Evolutionary conservation across 2,797 vertebrate genomes (phyloP).

Genomic region (Erethizon dorsatum): DNA sequence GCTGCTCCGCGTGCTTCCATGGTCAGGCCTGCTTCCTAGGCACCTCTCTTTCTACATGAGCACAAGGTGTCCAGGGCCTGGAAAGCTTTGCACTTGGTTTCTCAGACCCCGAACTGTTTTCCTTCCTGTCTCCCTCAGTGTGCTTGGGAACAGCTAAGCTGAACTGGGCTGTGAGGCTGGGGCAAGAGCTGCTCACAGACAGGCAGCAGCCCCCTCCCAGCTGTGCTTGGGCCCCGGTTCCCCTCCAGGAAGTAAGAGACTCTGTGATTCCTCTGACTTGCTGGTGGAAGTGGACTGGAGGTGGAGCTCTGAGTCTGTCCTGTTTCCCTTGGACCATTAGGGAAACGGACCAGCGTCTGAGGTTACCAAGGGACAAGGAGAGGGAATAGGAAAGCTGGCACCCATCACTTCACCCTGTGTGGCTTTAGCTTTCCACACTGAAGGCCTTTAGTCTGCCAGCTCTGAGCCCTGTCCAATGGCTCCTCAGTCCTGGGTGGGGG

Average conservation of each 20-base stretch:
- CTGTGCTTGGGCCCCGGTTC: not conserved
- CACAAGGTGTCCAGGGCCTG: not conserved
- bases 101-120: not conserved
- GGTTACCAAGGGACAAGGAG: not conserved
- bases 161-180: not conserved
- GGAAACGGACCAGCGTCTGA: not conserved
- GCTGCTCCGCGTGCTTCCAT: not conserved
- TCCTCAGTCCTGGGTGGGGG: not conserved
- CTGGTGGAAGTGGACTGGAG: slow-evolving; percentile 4
- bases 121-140: not conserved
- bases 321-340: slow-evolving; percentile 16
- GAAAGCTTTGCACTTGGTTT: not conserved
- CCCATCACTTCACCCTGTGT: not conserved
- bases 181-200: not conserved
- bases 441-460: not conserved
- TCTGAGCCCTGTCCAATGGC: not conserved
- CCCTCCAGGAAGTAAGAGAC: not conserved
- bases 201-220: not conserved
- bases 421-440: not conserved
- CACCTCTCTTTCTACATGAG: not conserved
- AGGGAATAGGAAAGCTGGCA: slow-evolving; percentile 17
- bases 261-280: slow-evolving; percentile 52
- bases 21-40: not conserved
- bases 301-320: slow-evolving; percentile 11
- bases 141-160: not conserved